Evolutionary conservation across 2,797 vertebrate genomes (phyloP).

Genomic region (Leptoclinus maculatus): DNA sequence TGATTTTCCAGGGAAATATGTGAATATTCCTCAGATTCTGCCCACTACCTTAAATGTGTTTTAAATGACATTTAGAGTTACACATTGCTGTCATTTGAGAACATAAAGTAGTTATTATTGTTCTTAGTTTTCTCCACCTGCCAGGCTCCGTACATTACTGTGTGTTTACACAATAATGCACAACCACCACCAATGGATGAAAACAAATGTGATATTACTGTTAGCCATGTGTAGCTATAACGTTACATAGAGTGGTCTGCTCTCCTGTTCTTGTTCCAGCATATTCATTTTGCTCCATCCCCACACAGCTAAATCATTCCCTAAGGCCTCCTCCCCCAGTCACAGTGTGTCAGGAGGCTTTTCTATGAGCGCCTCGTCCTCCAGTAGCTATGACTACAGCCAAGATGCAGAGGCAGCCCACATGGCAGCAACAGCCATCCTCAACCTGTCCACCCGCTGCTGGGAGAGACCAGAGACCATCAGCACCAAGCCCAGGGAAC

Average conservation of each 20-base stretch:
- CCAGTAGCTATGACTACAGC: constrained; percentile 93
- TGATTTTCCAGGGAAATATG: not conserved
- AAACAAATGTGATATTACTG: not conserved
- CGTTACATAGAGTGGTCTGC: not conserved
- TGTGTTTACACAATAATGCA: not conserved
- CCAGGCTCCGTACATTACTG: not conserved
- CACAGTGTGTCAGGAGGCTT: constrained; percentile 88
- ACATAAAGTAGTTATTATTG: not conserved
- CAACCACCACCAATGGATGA: not conserved
- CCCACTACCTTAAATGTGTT: not conserved
- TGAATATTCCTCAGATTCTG: not conserved
- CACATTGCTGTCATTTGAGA: not conserved
- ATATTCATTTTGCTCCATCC: constrained; percentile 18
- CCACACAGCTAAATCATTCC: constrained; percentile 82
- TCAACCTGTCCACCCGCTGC: constrained; percentile 98
- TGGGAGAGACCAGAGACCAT: constrained; percentile 98
- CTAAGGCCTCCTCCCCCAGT: constrained; percentile 89
- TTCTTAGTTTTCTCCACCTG: not conserved
- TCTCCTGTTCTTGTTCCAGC: not conserved
- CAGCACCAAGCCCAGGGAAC: constrained; percentile 87
- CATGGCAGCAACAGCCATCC: constrained; percentile 98
- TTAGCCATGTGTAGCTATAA: not conserved
- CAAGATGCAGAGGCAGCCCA: constrained; percentile 98
- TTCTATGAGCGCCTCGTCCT: constrained; percentile 89
- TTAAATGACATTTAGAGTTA: not conserved